Conservation (phyloP, 2,797 vertebrate genomes). For the Tenualosa thibaudeaui region DNA sequence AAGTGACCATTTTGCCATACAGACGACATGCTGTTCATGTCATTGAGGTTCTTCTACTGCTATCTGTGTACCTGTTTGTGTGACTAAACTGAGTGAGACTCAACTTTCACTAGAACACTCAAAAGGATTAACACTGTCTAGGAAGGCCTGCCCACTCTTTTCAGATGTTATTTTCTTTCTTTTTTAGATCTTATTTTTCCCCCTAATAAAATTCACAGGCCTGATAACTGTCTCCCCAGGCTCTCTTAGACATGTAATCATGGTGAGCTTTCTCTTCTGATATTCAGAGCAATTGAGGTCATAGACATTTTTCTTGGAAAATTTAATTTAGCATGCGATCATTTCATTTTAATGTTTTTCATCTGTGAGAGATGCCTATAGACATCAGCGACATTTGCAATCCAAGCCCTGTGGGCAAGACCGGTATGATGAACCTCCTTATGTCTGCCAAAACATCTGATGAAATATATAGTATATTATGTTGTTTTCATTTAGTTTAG, state of each 20-base stretch:
- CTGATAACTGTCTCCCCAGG: not conserved
- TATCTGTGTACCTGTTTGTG: not conserved
- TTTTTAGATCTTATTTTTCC: not conserved
- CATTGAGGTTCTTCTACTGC: not conserved
- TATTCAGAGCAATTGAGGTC: not conserved
- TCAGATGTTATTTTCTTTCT: not conserved
- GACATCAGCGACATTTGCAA: not conserved
- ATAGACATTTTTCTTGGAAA: conserved; percentile 4
- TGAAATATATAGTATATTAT: not conserved
- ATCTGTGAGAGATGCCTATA: not conserved
- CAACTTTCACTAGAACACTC: not conserved
- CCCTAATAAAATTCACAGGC: not conserved
- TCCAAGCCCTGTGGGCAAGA: not conserved
- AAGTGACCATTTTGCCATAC: not conserved
- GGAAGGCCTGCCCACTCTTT: not conserved
- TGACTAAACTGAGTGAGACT: not conserved
- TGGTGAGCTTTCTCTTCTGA: not conserved
- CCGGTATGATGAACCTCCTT: not conserved
- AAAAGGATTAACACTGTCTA: not conserved
- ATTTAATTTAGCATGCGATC: not conserved
- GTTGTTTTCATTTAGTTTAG: not conserved
- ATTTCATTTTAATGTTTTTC: conserved; percentile 4
- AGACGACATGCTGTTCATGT: not conserved
- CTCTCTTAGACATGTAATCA: conserved; percentile 2
- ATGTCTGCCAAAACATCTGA: not conserved